These are phyloP conservation scores for Uria lomvia DNA, from an alignment of 2,113 vertebrate genomes.

Conservation along the genomic window DNA sequence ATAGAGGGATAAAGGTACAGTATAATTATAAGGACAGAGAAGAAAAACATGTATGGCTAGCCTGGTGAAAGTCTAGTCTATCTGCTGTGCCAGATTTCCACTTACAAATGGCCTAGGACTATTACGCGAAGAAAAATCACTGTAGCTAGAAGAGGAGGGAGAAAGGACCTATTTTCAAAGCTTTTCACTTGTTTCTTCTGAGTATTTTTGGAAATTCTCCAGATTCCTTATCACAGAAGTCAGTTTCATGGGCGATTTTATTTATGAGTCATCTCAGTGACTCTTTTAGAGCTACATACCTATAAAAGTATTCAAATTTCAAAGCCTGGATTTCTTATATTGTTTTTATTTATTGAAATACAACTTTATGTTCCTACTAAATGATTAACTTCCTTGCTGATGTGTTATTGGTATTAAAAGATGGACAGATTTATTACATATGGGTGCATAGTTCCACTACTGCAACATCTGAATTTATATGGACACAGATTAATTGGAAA, in stretches of 20 bases:
- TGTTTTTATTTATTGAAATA: not conserved
- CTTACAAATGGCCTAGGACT: not conserved
- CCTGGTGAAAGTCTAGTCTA: not conserved
- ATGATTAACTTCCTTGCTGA: not conserved
- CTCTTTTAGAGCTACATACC: not conserved
- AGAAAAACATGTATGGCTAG: not conserved
- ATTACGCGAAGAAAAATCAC: not conserved
- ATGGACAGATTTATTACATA: not conserved
- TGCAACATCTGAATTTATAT: not conserved
- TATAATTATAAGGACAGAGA: not conserved
- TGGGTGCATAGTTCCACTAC: not conserved
- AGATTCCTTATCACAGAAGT: not conserved
- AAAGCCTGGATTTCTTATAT: not conserved
- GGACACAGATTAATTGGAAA: not conserved
- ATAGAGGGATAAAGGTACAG: not conserved
- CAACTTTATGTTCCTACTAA: not conserved
- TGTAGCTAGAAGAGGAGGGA: accelerated
- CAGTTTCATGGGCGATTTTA: not conserved
- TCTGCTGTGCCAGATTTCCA: not conserved
- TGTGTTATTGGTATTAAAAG: not conserved
- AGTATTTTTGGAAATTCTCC: not conserved
- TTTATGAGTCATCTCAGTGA: not conserved
- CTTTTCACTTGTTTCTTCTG: not conserved
- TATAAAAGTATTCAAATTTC: not conserved
- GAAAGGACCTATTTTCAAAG: not conserved